Base-by-base conservation (phyloP, 2,113 vertebrate genomes). In the Scytalopus superciliaris region DNA sequence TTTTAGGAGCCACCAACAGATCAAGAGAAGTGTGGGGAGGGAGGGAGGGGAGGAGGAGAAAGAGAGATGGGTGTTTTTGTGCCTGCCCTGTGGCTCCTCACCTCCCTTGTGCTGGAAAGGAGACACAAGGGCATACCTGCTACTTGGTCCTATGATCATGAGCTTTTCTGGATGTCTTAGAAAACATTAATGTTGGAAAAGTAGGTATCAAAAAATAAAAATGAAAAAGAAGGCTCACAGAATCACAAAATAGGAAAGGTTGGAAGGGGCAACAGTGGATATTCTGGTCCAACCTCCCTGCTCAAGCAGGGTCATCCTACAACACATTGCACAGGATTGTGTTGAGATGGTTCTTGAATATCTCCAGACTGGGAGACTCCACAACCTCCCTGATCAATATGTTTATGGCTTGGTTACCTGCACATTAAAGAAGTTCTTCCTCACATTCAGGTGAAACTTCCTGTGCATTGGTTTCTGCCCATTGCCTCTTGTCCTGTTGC, bases 1-100 rank as follows among this genome's bases (percentile, higher is more conserved):
- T 98, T 98, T 98, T 98, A 98, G 98, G 96, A 98, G 97, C 97
- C 96, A 95, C 67, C 93, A 95, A 74, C 93, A 92, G 94, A 97
- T 92, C 88, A 93, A 95, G 84, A 97, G 97, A 90, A 98, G 95
- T 86, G 97, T 84, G 92, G 94, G 96, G 73, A 93, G 94, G 97
- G 94, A 64, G 90, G 88, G 81, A 66, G 79, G 79, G 63, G 78
- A 55, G 84, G 64, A 95, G 89, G 55, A 81, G 73, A 90, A 63
- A 93, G 49, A 80, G 35, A 73, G 39, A 85, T 1, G 1, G 3
- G 68, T 76, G 64, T 64, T 86, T 90, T 75, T 23, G 4, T 1
- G 55, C 68, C 83, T 84, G 44, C 80, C 72, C 72, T 56, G 87
- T 9, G 7, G 82, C 77, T 96, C 70, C 83, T 94, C 3, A 7